These are phyloP conservation scores for Rattus rattus DNA, from an alignment of 2,113 vertebrate genomes.

Conservation along the genomic window DNA sequence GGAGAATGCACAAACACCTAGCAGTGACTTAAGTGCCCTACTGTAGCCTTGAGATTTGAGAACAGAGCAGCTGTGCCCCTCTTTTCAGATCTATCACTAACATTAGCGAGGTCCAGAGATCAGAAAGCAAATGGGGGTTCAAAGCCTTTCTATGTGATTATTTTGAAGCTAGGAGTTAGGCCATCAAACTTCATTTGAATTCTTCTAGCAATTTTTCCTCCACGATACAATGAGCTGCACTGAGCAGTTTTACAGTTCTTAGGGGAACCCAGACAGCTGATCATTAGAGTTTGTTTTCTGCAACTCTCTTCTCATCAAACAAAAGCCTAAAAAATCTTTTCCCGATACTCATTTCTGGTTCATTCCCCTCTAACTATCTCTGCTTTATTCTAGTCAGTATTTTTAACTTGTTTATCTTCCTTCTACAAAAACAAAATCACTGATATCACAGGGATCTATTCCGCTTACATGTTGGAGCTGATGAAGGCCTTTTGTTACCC, in stretches of 20 bases:
- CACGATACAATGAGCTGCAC: not conserved
- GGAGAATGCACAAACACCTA: not conserved
- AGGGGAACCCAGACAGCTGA: not conserved
- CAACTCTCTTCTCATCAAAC: not conserved
- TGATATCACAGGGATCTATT: not conserved
- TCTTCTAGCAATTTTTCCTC: not conserved
- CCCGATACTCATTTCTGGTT: not conserved
- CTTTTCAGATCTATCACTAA: not conserved
- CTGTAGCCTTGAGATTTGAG: not conserved
- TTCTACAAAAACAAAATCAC: not conserved
- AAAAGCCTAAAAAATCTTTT: not conserved
- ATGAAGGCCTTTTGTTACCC: not conserved
- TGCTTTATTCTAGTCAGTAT: not conserved
- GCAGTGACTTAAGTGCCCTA: not conserved
- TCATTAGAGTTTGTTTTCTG: not conserved
- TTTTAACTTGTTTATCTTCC: not conserved
- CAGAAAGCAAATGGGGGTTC: not conserved
- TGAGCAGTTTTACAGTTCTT: not conserved
- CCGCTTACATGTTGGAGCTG: not conserved
- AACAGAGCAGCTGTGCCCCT: not conserved
- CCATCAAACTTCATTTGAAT: not conserved
- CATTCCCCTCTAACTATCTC: not conserved
- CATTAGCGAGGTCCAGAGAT: not conserved
- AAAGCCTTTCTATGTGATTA: not conserved
- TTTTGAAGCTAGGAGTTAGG: not conserved